Conservation (phyloP, 2,888 invertebrate species). For the Lasioglossum figueresi region DNA sequence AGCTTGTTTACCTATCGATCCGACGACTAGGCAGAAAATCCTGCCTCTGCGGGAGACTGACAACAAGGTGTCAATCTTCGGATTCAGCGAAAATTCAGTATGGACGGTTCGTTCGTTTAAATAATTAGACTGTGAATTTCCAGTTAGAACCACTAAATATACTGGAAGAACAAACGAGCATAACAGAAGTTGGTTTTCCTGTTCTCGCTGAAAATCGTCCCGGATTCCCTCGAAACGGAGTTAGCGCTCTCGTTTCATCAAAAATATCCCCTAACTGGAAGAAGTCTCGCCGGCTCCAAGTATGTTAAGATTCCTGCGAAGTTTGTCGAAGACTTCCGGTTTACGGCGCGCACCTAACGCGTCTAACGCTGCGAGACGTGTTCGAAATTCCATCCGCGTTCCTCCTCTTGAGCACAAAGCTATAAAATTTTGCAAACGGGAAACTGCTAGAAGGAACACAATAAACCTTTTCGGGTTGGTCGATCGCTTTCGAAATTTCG, state of each 20-base stretch:
- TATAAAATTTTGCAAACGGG: not conserved
- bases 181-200: not conserved
- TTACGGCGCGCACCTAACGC: not conserved
- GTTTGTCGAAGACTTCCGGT: not conserved
- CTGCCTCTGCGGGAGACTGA: not conserved
- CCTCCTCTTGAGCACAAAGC: not conserved
- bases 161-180: no score
- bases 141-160: no score
- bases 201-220: not conserved
- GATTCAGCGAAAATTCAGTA: not conserved
- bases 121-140: not conserved
- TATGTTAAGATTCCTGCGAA: not conserved
- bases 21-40: not conserved
- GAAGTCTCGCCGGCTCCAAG: not conserved
- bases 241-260: no score
- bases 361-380: slow-evolving; percentile 34
- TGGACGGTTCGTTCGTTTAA: not conserved
- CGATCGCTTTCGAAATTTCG: not conserved
- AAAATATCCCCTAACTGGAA: not conserved
- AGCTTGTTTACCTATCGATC: slow-evolving; percentile 10
- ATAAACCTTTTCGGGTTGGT: not conserved
- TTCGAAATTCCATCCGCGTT: slow-evolving; percentile 10
- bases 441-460: not conserved
- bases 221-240: not conserved
- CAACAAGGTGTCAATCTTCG: not conserved